Evolutionary conservation across 2,113 vertebrate genomes (phyloP), one percentile per base, ranked within the genome.

Genomic region (Cygnus buccinator): DNA sequence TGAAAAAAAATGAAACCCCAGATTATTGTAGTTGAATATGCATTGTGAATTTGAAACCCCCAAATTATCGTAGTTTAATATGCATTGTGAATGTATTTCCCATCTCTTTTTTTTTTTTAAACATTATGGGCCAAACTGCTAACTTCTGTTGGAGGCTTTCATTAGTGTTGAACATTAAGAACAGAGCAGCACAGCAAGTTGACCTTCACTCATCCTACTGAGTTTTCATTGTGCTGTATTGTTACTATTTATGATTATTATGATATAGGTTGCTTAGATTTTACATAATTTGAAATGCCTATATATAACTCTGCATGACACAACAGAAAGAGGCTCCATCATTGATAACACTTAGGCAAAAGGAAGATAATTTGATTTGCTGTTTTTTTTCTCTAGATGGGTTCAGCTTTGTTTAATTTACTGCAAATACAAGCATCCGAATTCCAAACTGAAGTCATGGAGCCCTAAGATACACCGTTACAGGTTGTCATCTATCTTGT

Each of bases 331-430:
- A 93, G 95, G 95, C 95, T 96, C 96, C 96, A 96, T 96, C 91
- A 91, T 93, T 96, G 91, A 50, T 94, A 92, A 80, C 67, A 91
- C 89, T 57, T 92, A 97, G 96, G 95, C 88, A 92, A 97, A 96
- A 97, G 62, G 44, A 96, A 96, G 95, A 91, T 97, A 95, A 97
- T 96, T 94, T 97, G 88, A 96, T 97, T 91, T 97, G 95, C 95
- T 96, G 94, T 91, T 91, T 97, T 96, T 97, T 97, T 96, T 96
- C 96, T 97, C 96, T 97, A 97, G 96, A 97, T 97, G 84, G 93
- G 95, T 97, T 97, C 97, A 97, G 96, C 96, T 97, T 97, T 97
- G 88, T 97, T 97, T 96, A 97, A 96, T 90, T 97, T 97, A 97
- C 96, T 95, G 93, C 96, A 97, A 97, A 97, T 93, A 97, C 96